phyloP scores from a whole-genome alignment of 2,113 vertebrate genomes.

The Channa maculata region DNA sequence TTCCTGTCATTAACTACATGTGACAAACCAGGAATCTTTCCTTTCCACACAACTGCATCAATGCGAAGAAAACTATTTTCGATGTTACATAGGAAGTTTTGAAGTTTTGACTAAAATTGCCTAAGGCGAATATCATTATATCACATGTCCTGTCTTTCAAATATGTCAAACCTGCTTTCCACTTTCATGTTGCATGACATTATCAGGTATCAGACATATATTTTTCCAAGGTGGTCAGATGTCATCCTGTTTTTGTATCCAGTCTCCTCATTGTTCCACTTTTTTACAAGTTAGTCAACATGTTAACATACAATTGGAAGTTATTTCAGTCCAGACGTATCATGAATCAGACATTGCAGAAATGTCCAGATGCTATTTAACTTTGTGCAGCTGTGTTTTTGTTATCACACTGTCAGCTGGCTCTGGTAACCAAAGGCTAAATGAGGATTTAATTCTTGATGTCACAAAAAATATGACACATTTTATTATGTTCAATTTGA shows the following conservation, averaged over 20 bases:
- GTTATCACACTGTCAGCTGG: conserved; percentile 33
- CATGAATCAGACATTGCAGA: conserved; percentile 45
- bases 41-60: conserved; percentile 41
- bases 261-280: conserved; percentile 66
- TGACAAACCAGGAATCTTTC: conserved; percentile 43
- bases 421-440: background rate
- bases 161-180: conserved; percentile 80
- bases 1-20: conserved; percentile 77
- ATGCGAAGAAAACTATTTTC: conserved; percentile 43
- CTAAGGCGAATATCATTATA: conserved; percentile 67
- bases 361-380: conserved; percentile 43
- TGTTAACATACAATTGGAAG: conserved; percentile 55
- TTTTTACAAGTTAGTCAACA: conserved; percentile 60
- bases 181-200: conserved; percentile 21
- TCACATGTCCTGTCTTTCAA: conserved; percentile 52
- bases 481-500: conserved; percentile 36
- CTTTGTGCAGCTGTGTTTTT: conserved; percentile 60
- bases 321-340: conserved; percentile 63
- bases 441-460: no score
- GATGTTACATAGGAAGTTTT: conserved; percentile 67
- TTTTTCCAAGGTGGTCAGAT: conserved; percentile 78
- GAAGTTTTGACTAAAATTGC: conserved; percentile 62
- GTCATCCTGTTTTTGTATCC: conserved; percentile 81
- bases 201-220: conserved; percentile 14
- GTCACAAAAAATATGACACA: conserved; percentile 10